Evolutionary conservation across 2,888 invertebrate genomes (phyloP), one percentile per base, ranked within the genome.

Genomic region (Cataglyphis albicans): DNA sequence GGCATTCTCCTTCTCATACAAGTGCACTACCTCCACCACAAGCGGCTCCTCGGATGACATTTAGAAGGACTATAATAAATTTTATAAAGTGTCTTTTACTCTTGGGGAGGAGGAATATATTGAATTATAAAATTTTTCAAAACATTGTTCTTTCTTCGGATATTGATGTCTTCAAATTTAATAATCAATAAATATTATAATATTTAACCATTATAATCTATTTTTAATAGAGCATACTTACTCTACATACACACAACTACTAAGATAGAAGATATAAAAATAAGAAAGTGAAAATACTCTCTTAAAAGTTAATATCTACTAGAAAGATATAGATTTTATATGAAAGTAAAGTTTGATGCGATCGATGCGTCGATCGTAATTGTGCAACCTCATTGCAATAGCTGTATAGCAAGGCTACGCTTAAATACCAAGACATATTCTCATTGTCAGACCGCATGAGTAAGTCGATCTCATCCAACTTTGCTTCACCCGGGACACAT

Each of bases 1-100:
- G 0, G 97, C 96, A 93, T 98, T 98, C 89, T 97, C 97, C 84
- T 95, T 94, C 0, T 97, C 96, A 92, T 97, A 97, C 90, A 97
- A 96, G 91, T 97, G 95, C 0, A 97, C 95, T 25, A 95, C 93
- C 82, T 96, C 96, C 6, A 97, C 96, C 89, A 95, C 90, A 3
- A 97, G 93, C 15, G 96, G 95, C 82, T 96, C 96, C 61, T 89
- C 84, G 12, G 86, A 84, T 55, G 87, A 88, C 93, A 92, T 92
- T 92, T 92, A 68, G 7, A 57, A 12, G 29, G 7, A 41, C 2
- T 12, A 25, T n/a, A 7, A 32, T 38, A 21, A 44, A 38, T 67
- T 35, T 65, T 25, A 48, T n/a, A 73, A 29, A 35, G 10, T 6
- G 1, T n/a, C 9, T 21, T 6, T 21, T 9, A 25, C 0, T 15